phyloP scores from a whole-genome alignment of 2,888 invertebrate species.

The Phoenoteleia sp. region DNA sequence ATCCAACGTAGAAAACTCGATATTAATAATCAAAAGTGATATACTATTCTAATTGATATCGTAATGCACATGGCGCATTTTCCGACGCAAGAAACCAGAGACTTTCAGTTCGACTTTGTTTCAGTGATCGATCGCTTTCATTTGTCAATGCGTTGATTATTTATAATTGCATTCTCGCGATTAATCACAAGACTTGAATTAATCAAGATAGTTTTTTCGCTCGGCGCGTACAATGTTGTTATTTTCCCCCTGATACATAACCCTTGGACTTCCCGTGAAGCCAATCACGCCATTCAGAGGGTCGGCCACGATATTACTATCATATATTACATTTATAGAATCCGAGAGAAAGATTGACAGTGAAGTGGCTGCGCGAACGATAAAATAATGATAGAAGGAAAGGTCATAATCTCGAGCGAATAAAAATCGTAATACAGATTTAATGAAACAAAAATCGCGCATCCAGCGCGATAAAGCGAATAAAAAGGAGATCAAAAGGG shows the following conservation, averaged over 20 bases:
- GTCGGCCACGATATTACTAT: conserved; percentile 58
- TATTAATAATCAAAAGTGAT: too few relatives aligned
- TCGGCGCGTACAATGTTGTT: conserved; percentile 23
- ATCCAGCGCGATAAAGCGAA: conserved; percentile 9
- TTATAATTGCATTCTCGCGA: conserved; percentile 50
- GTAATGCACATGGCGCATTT: not conserved
- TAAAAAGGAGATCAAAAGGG: not conserved
- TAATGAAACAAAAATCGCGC: conserved; percentile 5
- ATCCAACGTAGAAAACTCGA: too few relatives aligned
- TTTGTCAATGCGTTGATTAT: conserved; percentile 50
- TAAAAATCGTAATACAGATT: conserved; percentile 41
- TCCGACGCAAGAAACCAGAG: not conserved
- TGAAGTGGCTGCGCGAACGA: conserved; percentile 48
- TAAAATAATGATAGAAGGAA: conserved; percentile 59
- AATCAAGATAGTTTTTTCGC: conserved; percentile 38
- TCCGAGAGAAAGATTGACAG: conserved; percentile 63
- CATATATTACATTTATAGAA: conserved; percentile 67
- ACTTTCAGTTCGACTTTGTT: not conserved
- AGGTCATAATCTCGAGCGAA: conserved; percentile 53
- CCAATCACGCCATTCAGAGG: conserved; percentile 62
- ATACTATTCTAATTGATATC: too few relatives aligned
- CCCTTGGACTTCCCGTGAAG: conserved; percentile 66
- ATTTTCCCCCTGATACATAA: conserved; percentile 53
- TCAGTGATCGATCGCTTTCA: conserved; percentile 25
- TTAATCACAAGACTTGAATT: conserved; percentile 34